Conservation (phyloP, 37 sponge, comb jelly and placozoan genomes). For the Aplysina aerophoba region DNA sequence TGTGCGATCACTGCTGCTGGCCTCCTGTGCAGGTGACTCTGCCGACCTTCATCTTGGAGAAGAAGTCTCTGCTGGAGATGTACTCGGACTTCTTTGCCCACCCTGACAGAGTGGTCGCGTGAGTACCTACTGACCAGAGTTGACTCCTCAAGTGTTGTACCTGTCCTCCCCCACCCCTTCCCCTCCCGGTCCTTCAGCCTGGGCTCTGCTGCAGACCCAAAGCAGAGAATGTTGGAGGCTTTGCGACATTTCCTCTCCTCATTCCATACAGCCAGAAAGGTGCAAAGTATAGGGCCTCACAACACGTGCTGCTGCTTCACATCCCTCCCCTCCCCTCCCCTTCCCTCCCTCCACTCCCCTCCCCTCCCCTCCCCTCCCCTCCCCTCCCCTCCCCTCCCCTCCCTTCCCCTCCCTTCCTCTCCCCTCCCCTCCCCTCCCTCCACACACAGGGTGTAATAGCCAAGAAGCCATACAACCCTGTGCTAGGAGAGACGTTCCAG, state of each 20-base stretch:
- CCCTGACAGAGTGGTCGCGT: conserved; percentile 64
- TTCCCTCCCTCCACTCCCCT: too few species aligned
- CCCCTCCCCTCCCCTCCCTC: too few species aligned
- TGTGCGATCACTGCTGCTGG: background rate
- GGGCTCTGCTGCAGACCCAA: conserved; percentile 65
- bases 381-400: too few species aligned
- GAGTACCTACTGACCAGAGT: background rate
- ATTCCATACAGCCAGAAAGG: conserved; percentile 94
- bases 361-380: too few species aligned
- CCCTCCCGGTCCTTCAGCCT: conserved; percentile 53
- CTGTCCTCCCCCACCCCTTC: background rate
- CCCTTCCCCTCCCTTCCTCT: too few species aligned
- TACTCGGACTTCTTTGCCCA: conserved; percentile 98
- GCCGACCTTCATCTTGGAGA: conserved; percentile 98
- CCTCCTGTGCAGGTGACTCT: conserved; percentile 58
- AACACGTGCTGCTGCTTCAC: too few species aligned
- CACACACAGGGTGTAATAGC: conserved; percentile 76
- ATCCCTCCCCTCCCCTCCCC: too few species aligned
- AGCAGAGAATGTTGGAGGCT: conserved; percentile 78
- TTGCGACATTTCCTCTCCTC: conserved; percentile 90
- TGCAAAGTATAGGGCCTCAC: background rate
- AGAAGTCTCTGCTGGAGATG: conserved; percentile 98
- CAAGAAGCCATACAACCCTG: conserved; percentile 99
- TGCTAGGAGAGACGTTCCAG: conserved; percentile 93
- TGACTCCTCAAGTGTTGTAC: background rate